phyloP scores from a whole-genome alignment of 2,113 vertebrate genomes.

The Phainopepla nitens region DNA sequence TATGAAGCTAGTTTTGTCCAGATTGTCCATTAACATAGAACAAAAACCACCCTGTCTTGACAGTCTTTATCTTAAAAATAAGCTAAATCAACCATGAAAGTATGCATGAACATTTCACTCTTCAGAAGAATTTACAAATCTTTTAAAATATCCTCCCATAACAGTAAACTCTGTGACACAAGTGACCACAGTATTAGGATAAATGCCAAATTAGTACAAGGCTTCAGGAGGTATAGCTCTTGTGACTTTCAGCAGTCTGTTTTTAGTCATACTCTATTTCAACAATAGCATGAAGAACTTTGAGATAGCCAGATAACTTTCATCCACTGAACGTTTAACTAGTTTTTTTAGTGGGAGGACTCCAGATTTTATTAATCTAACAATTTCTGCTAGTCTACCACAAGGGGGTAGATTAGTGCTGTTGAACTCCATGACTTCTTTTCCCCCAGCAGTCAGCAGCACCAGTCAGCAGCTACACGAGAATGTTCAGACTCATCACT shows the following conservation, averaged over 20 bases:
- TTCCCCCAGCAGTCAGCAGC: too few relatives aligned
- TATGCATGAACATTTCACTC: background rate
- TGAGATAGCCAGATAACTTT: background rate
- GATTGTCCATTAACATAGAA: background rate
- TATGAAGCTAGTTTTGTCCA: background rate
- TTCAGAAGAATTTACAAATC: background rate
- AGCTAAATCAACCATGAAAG: background rate
- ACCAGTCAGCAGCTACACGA: background rate
- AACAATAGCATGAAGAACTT: background rate
- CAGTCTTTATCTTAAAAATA: background rate
- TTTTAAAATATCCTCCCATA: background rate
- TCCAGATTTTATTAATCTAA: background rate
- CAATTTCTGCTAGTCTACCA: background rate
- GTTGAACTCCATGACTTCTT: background rate
- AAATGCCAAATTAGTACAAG: background rate
- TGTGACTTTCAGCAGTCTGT: background rate
- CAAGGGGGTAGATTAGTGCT: constrained; percentile 15
- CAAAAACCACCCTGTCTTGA: background rate
- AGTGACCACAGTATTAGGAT: background rate
- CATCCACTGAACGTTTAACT: background rate
- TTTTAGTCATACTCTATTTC: background rate
- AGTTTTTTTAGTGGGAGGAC: background rate
- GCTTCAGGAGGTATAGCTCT: background rate
- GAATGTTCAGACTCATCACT: background rate
- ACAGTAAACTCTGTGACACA: background rate